Evolutionary conservation across 2,797 vertebrate species (phyloP).

Genomic region (Coccyzus lansbergi): DNA sequence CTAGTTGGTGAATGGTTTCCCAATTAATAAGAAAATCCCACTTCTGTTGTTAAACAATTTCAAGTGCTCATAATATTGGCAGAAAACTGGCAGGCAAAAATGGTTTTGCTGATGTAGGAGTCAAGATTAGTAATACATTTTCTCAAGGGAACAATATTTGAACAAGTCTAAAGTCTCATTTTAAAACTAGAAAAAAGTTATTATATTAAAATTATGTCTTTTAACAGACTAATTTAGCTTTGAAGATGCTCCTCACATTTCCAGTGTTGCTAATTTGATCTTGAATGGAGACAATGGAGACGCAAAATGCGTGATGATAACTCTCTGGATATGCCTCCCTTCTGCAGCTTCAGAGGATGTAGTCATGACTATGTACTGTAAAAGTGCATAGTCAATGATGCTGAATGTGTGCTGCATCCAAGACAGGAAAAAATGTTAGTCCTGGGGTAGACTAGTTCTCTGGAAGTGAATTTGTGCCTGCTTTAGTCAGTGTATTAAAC

Average conservation of each 20-base stretch:
- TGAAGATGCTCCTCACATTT: constrained; percentile 26
- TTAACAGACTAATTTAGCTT: constrained; percentile 36
- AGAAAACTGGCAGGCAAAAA: constrained; percentile 16
- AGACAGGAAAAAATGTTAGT: constrained; percentile 26
- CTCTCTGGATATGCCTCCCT: background rate
- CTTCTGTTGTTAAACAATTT: constrained; percentile 32
- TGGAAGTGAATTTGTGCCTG: constrained; percentile 5
- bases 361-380: background rate
- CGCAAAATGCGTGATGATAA: constrained; percentile 33
- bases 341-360: background rate
- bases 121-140: background rate
- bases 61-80: background rate
- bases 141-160: constrained; percentile 5
- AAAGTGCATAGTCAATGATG: background rate
- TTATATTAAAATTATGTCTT: constrained; percentile 1
- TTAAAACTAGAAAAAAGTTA: background rate
- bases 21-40: constrained; percentile 27
- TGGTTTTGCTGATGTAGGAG: background rate
- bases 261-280: constrained; percentile 39
- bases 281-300: background rate
- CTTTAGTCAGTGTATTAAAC: background rate
- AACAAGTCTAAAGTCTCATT: constrained; percentile 10
- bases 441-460: constrained; percentile 14
- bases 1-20: background rate
- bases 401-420: constrained; percentile 13